Evolutionary conservation across 1,140 invertebrate genomes (phyloP).

Genomic region (Heliconius melpomene): DNA sequence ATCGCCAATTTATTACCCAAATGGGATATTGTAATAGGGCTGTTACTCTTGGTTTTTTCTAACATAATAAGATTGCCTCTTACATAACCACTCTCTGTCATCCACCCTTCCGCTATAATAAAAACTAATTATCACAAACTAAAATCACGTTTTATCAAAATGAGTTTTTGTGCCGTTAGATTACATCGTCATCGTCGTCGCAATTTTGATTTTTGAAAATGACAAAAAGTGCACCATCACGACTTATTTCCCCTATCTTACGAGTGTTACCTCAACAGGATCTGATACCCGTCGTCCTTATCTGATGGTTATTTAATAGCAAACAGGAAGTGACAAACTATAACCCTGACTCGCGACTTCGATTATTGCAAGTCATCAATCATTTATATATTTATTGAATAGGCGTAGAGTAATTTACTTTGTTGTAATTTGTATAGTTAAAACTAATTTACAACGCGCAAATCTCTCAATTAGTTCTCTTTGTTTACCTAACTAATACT

Average conservation of each 20-base stretch:
- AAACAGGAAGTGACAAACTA: not conserved
- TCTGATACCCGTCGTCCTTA: not conserved
- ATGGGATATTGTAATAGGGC: not conserved
- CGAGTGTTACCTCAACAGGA: not conserved
- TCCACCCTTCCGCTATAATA: too few relatives aligned
- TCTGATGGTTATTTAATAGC: not conserved
- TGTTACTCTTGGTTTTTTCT: too few relatives aligned
- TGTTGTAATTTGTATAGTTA: not conserved
- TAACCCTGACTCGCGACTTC: slow-evolving; percentile 5
- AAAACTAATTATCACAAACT: too few relatives aligned
- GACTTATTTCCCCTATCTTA: not conserved
- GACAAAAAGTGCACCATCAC: not conserved
- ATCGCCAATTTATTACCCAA: not conserved
- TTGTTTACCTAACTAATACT: too few relatives aligned
- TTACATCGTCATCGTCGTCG: not conserved
- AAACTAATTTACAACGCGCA: not conserved
- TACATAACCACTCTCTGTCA: too few relatives aligned
- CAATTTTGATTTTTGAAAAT: not conserved
- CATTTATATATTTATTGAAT: not conserved
- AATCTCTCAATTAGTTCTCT: too few relatives aligned
- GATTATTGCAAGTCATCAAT: not conserved
- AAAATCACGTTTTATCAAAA: too few relatives aligned
- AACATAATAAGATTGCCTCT: too few relatives aligned
- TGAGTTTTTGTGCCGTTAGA: too few relatives aligned
- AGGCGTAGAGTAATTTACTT: not conserved